A percentile compares a stretch with the other conserved stretches of the same genome.
These are phyloP conservation scores for Xenopus petersii DNA, from an alignment of 2,797 vertebrate species.

Conservation along the genomic window DNA sequence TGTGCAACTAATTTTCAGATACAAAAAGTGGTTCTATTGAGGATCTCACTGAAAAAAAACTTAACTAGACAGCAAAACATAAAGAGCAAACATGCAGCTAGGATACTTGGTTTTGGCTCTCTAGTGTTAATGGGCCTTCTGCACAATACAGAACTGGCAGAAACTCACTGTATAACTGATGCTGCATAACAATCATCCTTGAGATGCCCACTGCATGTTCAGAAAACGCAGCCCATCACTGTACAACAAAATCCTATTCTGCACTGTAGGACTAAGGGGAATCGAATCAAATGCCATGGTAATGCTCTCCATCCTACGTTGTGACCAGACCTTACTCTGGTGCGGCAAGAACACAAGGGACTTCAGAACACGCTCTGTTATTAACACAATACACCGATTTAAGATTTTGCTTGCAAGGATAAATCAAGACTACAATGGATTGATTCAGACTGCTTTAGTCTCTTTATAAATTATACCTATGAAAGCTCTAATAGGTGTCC, in stretches of 20 bases:
- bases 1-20: too few species aligned
- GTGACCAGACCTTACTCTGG: constrained; percentile 41
- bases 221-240: constrained; percentile 3
- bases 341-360: constrained; percentile 46
- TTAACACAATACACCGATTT: constrained; percentile 63
- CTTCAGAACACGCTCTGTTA: constrained; percentile 59
- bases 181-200: constrained; percentile 36
- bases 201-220: constrained; percentile 24
- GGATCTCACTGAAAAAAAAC: too few species aligned
- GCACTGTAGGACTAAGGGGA: constrained; percentile 30
- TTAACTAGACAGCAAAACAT: too few species aligned
- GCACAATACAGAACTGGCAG: constrained; percentile 6
- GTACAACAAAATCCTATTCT: constrained; percentile 32
- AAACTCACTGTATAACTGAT: constrained; percentile 1
- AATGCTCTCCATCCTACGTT: constrained; percentile 54
- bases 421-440: constrained; percentile 46
- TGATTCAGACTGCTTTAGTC: constrained; percentile 55
- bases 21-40: too few species aligned
- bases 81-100: not conserved
- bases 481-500: too few species aligned
- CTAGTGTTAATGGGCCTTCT: constrained; percentile 21
- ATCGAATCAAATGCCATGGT: constrained; percentile 26
- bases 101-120: not conserved
- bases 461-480: too few species aligned
- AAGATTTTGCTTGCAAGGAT: constrained; percentile 58